Evolutionary conservation across 2,113 vertebrate species (phyloP).

Genomic region (Plecotus auritus): DNA sequence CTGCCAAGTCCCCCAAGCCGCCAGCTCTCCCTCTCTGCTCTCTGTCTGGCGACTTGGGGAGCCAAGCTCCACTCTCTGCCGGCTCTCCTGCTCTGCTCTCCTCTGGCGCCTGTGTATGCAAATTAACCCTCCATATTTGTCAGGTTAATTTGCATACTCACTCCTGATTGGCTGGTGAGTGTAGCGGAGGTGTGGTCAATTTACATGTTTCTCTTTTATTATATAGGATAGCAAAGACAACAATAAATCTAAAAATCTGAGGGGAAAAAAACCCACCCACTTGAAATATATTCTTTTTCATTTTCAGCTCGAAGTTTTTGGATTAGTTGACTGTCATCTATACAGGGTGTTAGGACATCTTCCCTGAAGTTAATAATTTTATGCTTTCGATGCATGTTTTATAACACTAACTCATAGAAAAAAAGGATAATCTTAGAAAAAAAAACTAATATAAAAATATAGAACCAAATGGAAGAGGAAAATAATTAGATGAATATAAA

Average conservation of each 20-base stretch:
- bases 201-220: no score
- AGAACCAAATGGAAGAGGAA: slow-evolving; percentile 8
- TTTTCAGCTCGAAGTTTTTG: not conserved
- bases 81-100: no score
- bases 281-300: not conserved
- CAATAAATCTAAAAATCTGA: not conserved
- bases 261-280: not conserved
- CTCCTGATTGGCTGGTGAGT: no score
- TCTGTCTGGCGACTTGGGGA: no score
- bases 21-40: no score
- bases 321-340: not conserved
- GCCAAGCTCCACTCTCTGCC: no score
- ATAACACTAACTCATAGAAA: not conserved
- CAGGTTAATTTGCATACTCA: no score
- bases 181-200: no score
- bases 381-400: not conserved
- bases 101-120: no score
- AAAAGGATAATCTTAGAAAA: not conserved
- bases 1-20: no score
- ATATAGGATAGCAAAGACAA: not conserved
- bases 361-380: not conserved
- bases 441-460: slow-evolving; percentile 3
- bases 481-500: slow-evolving; percentile 34
- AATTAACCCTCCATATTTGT: no score
- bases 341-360: not conserved